A percentile compares a stretch with the other conserved stretches of the same genome.
Evolutionary conservation across 1,140 invertebrate species (phyloP).

Genomic region (Caenorhabditis inopinata): DNA sequence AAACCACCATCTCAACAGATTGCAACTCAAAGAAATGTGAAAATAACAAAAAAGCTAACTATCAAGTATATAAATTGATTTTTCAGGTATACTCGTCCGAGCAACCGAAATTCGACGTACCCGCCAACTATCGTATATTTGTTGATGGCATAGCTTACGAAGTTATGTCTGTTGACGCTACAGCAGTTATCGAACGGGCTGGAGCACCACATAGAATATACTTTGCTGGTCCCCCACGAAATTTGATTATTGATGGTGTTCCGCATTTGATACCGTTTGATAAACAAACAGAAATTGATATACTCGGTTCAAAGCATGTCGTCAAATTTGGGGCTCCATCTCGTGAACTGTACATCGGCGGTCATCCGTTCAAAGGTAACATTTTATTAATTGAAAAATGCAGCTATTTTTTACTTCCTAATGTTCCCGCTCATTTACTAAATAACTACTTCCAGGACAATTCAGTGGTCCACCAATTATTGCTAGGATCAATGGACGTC

Average conservation of each 20-base stretch:
- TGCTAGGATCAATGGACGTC: slow-evolving; percentile 77
- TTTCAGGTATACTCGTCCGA: neutral
- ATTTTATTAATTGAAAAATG: too few species aligned
- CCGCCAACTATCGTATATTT: slow-evolving; percentile 64
- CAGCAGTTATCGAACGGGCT: slow-evolving; percentile 59
- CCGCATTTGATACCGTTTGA: slow-evolving; percentile 56
- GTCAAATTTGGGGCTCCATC: slow-evolving; percentile 87
- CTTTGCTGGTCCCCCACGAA: slow-evolving; percentile 42
- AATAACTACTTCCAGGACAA: slow-evolving; percentile 9
- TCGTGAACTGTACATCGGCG: slow-evolving; percentile 85
- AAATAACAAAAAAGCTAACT: too few species aligned
- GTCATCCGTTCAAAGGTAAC: slow-evolving; percentile 79
- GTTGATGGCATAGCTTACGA: slow-evolving; percentile 65
- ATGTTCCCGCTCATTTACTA: too few species aligned
- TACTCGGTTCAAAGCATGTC: slow-evolving; percentile 70
- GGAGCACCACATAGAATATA: slow-evolving; percentile 54
- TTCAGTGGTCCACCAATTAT: slow-evolving; percentile 75
- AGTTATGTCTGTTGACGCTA: slow-evolving; percentile 59
- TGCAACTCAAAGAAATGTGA: too few species aligned
- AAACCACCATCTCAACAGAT: neutral
- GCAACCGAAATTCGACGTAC: slow-evolving; percentile 52
- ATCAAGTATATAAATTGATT: too few species aligned
- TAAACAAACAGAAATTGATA: slow-evolving; percentile 65
- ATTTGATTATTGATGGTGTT: slow-evolving; percentile 51
- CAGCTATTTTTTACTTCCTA: too few species aligned